phyloP scores from a whole-genome alignment of 37 sponge, comb jelly and placozoan species.

The Tethya wilhelma region DNA sequence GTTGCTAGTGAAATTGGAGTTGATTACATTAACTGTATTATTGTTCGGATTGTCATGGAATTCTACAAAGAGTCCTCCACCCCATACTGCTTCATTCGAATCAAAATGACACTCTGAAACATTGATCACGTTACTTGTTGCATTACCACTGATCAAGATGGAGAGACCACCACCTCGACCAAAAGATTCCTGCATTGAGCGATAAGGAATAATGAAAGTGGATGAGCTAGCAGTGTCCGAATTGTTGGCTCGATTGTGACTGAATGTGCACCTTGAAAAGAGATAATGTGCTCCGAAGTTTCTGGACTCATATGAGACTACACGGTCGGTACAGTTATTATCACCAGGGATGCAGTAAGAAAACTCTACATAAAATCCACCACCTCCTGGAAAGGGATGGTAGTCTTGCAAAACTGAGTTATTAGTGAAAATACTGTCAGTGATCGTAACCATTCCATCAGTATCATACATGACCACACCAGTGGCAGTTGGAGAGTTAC shows the following conservation, averaged over 20 bases:
- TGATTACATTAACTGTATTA: conserved; percentile 20
- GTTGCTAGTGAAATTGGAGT: conserved; percentile 8
- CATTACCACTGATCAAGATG: conserved; percentile 49
- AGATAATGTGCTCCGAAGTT: neutral
- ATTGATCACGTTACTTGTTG: conserved; percentile 5
- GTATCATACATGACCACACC: conserved; percentile 53
- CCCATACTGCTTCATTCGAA: conserved; percentile 39
- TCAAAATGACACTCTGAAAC: conserved; percentile 25
- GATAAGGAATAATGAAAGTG: conserved; percentile 7
- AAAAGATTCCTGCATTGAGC: conserved; percentile 20
- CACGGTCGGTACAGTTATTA: neutral
- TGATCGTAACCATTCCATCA: neutral
- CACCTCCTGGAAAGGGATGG: conserved; percentile 27
- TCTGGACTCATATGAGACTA: neutral
- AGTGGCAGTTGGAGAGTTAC: conserved; percentile 19
- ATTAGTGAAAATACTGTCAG: conserved; percentile 4
- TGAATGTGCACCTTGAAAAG: conserved; percentile 3
- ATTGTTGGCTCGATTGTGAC: neutral
- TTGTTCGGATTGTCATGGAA: conserved; percentile 34
- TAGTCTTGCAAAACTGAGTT: neutral
- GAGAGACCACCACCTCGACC: conserved; percentile 67
- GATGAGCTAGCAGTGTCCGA: neutral
- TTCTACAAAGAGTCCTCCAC: conserved; percentile 63
- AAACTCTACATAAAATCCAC: conserved; percentile 64
- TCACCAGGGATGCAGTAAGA: conserved; percentile 48